Percentiles rank a stretch among this genome's conserved stretches.
phyloP scores from a whole-genome alignment of 1,140 invertebrate species.

The Lycorma delicatula region DNA sequence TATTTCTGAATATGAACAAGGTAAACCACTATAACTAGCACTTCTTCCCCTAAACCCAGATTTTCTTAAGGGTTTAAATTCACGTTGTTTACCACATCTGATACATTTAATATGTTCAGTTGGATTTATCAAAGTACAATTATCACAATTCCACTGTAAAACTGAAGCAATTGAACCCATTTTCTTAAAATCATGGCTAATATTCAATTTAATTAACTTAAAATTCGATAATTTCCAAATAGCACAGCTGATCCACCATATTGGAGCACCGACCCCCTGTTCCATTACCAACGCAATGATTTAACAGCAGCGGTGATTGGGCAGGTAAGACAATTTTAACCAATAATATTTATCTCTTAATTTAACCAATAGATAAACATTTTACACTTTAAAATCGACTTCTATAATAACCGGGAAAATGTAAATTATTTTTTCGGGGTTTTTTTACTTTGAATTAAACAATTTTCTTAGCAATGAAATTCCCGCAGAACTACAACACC shows the following conservation, averaged over 20 bases:
- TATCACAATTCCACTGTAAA: slow-evolving; percentile 79
- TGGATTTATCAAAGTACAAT: slow-evolving; percentile 77
- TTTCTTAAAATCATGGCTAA: slow-evolving; percentile 39
- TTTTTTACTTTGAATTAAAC: no score
- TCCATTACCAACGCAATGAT: background rate
- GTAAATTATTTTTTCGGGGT: no score
- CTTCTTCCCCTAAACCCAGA: slow-evolving; percentile 16
- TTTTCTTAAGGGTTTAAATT: slow-evolving; percentile 18
- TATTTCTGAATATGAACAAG: slow-evolving; percentile 9
- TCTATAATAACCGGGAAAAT: no score
- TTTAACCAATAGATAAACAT: background rate
- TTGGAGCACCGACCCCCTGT: slow-evolving; percentile 38
- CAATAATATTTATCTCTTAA: slow-evolving; percentile 6
- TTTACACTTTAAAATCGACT: slow-evolving; percentile 2
- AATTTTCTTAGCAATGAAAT: no score
- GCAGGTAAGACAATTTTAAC: slow-evolving; percentile 5
- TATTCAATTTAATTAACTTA: slow-evolving; percentile 40
- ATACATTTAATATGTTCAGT: slow-evolving; percentile 68
- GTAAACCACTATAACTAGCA: slow-evolving; percentile 15
- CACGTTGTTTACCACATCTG: slow-evolving; percentile 52
- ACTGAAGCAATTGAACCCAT: slow-evolving; percentile 86
- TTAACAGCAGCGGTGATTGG: slow-evolving; percentile 14
- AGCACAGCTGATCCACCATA: slow-evolving; percentile 51
- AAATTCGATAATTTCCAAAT: slow-evolving; percentile 42
- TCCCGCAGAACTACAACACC: no score